phyloP scores from a whole-genome alignment of 2,797 vertebrate species.

The Rhadinocentrus ornatus region DNA sequence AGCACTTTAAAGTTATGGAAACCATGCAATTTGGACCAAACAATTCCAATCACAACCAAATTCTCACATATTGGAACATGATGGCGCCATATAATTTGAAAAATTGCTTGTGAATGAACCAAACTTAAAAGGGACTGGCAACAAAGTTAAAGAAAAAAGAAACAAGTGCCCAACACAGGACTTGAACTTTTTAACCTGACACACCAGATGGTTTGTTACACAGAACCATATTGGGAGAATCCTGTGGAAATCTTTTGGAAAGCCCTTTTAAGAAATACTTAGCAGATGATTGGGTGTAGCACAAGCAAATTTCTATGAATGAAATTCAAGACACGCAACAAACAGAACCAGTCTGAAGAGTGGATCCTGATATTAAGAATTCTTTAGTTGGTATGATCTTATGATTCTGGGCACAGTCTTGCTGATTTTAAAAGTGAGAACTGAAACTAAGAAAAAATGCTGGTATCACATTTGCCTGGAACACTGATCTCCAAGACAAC shows the following conservation, averaged over 20 bases:
- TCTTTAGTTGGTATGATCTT: neutral
- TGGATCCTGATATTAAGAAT: neutral
- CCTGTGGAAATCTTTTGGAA: neutral
- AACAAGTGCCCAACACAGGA: neutral
- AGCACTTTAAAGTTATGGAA: neutral
- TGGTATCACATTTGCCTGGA: neutral
- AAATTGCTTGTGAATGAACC: too few relatives aligned
- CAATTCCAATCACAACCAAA: neutral
- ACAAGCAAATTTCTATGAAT: neutral
- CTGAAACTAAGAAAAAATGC: neutral
- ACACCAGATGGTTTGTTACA: too few relatives aligned
- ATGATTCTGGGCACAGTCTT: neutral
- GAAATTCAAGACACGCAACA: neutral
- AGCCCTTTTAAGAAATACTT: neutral
- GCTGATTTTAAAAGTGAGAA: neutral
- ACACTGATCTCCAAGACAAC: neutral
- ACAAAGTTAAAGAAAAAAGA: neutral
- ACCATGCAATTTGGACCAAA: neutral
- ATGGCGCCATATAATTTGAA: too few relatives aligned
- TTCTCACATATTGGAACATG: neutral
- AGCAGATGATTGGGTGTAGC: neutral
- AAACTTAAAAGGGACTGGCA: neutral
- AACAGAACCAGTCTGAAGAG: neutral
- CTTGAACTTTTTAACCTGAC: neutral
- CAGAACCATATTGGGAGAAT: too few relatives aligned